Evolutionary conservation across 64 coral and sea anemone species (phyloP).

Genomic region (Actinia equina): DNA sequence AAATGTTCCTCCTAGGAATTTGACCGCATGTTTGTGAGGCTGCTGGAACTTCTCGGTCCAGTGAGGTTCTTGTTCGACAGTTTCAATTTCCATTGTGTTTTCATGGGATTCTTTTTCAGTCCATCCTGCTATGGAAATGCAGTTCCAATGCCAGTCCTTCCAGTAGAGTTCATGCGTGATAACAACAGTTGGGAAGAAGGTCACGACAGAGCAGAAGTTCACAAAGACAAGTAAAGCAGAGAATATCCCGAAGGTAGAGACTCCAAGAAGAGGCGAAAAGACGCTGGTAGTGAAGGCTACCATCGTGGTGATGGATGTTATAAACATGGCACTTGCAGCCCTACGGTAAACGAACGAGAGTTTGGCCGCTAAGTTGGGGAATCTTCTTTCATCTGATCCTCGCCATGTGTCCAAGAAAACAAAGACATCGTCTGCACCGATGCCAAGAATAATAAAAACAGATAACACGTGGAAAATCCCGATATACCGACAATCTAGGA

Average conservation of each 20-base stretch:
- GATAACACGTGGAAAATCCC: conserved; percentile 96
- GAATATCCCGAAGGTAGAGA: conserved; percentile 95
- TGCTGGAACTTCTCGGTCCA: conserved; percentile 57
- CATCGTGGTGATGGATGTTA: conserved; percentile 92
- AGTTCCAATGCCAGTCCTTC: conserved; percentile 66
- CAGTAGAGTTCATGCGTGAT: conserved; percentile 77
- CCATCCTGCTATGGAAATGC: conserved; percentile 41
- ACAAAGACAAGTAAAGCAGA: conserved; percentile 93
- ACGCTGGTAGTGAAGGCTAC: conserved; percentile 90
- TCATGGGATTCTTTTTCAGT: conserved; percentile 40
- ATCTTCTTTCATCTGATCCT: conserved; percentile 47
- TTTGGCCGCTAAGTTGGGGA: conserved; percentile 52
- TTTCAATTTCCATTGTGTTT: background rate
- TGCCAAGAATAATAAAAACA: conserved; percentile 95
- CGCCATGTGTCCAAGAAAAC: conserved; percentile 97
- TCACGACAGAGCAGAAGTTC: conserved; percentile 76
- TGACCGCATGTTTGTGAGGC: conserved; percentile 50
- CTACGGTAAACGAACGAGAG: conserved; percentile 74
- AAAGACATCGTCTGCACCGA: conserved; percentile 97
- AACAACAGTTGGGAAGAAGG: conserved; percentile 90
- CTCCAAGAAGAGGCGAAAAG: conserved; percentile 82
- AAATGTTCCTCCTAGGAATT: conserved; percentile 62
- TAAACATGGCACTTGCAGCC: conserved; percentile 92
- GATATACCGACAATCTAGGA: conserved; percentile 93
- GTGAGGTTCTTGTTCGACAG: conserved; percentile 30